These are phyloP conservation scores for Drosophila tani DNA, from an alignment of 1,140 invertebrate species.

Conservation along the genomic window DNA sequence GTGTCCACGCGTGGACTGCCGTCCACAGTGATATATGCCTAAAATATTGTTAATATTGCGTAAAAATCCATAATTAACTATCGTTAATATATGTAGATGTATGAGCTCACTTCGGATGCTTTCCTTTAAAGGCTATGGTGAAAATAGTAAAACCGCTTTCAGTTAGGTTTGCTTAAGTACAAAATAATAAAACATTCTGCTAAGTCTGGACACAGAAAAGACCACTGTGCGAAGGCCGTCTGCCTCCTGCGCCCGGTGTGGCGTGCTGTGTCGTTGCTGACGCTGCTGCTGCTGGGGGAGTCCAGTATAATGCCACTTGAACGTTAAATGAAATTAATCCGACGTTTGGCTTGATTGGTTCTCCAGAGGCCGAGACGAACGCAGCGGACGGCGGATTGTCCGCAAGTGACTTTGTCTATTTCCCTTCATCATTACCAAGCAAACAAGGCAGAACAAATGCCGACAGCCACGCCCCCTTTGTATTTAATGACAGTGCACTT, in stretches of 20 bases:
- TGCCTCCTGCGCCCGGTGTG: constrained; percentile 3
- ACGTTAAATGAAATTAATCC: constrained; percentile 78
- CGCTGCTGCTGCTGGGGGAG: constrained; percentile 31
- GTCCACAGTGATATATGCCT: too few species aligned
- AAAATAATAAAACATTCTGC: too few species aligned
- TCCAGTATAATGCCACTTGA: constrained; percentile 69
- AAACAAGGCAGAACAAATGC: constrained; percentile 47
- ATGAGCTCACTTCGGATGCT: too few species aligned
- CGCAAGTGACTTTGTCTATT: constrained; percentile 76
- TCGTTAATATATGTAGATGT: too few species aligned
- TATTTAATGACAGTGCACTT: constrained; percentile 78
- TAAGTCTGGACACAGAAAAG: too few species aligned
- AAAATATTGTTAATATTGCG: too few species aligned
- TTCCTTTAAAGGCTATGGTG: too few species aligned
- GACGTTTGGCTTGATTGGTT: constrained; percentile 77
- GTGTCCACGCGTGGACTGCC: too few species aligned
- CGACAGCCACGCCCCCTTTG: neutral
- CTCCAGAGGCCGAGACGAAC: constrained; percentile 66
- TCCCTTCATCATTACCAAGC: constrained; percentile 70
- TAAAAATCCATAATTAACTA: too few species aligned
- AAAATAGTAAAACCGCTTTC: too few species aligned
- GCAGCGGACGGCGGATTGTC: constrained; percentile 20
- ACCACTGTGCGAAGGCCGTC: constrained; percentile 16
- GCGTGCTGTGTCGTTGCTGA: constrained; percentile 16
- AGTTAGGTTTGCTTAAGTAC: too few species aligned